Percentiles rank a stretch among this genome's conserved stretches.
phyloP scores from a whole-genome alignment of 2,113 vertebrate genomes.

The Myotis lucifugus region DNA sequence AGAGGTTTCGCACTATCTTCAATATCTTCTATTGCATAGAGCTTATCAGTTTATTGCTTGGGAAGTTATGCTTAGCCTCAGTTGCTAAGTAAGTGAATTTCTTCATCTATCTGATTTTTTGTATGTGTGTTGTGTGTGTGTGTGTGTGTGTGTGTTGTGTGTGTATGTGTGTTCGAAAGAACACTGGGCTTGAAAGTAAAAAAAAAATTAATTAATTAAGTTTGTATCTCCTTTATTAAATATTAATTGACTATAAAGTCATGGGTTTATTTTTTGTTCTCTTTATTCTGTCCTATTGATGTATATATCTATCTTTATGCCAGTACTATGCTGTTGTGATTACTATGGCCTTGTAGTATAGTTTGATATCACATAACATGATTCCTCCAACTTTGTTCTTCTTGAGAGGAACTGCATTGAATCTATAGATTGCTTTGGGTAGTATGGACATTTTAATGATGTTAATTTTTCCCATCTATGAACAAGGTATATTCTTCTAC shows the following conservation, averaged over 20 bases:
- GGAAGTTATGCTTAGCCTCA: background rate
- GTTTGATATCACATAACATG: background rate
- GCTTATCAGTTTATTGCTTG: background rate
- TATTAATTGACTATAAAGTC: background rate
- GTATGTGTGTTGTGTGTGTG: background rate
- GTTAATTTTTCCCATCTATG: background rate
- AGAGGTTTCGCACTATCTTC: background rate
- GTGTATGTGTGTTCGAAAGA: background rate
- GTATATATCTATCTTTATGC: background rate
- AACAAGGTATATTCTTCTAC: background rate
- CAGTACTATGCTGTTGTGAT: background rate
- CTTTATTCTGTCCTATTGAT: background rate
- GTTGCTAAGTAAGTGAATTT: constrained; percentile 9
- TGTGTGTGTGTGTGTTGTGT: background rate
- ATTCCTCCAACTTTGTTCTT: background rate
- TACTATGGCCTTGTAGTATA: background rate
- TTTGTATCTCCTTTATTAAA: background rate
- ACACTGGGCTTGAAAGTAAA: background rate
- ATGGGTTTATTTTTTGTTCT: background rate
- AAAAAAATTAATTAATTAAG: background rate
- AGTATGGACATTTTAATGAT: background rate
- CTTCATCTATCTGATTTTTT: background rate
- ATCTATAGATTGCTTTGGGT: background rate
- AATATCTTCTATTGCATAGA: background rate
- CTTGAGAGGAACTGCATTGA: background rate